Evolutionary conservation across 2,113 vertebrate species (phyloP), one percentile per base, ranked within the genome.

Genomic region (Hyla sarda): DNA sequence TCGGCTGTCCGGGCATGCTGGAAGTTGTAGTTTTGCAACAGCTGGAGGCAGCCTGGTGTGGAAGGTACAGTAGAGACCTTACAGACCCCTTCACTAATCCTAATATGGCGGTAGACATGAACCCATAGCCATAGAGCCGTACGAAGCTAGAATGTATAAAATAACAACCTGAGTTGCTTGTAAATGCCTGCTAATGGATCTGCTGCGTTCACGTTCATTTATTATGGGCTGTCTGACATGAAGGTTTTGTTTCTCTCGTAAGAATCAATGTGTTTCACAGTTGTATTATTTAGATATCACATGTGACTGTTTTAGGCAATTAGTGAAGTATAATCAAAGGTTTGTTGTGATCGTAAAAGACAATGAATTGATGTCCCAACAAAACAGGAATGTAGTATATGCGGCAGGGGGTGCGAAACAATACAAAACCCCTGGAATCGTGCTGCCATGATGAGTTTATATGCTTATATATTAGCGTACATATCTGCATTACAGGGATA

Each of bases 281-380:
- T 74, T 74, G 41, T 74, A 48, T 74, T 74, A 45, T 74, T 74
- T 47, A 47, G n/a, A 74, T 47, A 74, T 74, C 72, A 74, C 41
- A 74, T 48, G 21, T 25, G 72, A 47, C 72, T 23, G 23, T 74
- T 74, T 14, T 13, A 12, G 41, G 72, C 41, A 74, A 74, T 48
- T 74, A 45, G 72, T 25, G 8, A 73, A 73, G 69, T 17, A 73
- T 73, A 73, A 73, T 73, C 71, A 73, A 47, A 37, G 45, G 72
- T 71, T 71, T 74, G 72, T 74, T 74, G 72, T 74, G 72, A 74
- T 48, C 45, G n/a, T 47, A 47, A 23, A 16, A 74, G 72, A 28
- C 72, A 16, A 37, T 25, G 41, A 6, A 16, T 73, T n/a, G 12
- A 47, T 25, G 41, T 74, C 41, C 41, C 72, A 25, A 25, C 32